These are phyloP conservation scores for Lacerta viridis DNA, from an alignment of 2,797 vertebrate genomes.

Conservation along the genomic window DNA sequence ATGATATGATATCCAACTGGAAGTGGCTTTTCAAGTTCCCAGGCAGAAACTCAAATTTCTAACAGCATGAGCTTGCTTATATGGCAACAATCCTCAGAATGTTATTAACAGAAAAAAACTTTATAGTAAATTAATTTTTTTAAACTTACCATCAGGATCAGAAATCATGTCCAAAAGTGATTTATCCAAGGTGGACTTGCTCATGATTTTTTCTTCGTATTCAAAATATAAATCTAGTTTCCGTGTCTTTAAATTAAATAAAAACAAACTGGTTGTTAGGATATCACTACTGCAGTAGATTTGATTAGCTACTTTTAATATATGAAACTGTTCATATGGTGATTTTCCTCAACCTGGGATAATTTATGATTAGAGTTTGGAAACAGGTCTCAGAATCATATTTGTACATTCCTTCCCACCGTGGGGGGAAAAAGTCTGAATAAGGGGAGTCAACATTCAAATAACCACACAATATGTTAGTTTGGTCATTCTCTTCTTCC, in stretches of 20 bases:
- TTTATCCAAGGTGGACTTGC: constrained; percentile 96
- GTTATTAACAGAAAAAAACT: constrained; percentile 20
- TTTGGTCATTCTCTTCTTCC: no score
- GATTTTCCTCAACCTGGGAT: background rate
- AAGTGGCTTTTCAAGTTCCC: background rate
- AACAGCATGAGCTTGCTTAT: background rate
- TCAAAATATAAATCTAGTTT: constrained; percentile 98
- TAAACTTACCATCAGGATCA: constrained; percentile 93
- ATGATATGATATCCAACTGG: background rate
- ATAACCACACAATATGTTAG: no score
- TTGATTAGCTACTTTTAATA: background rate
- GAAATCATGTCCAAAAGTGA: constrained; percentile 97
- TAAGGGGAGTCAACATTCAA: no score
- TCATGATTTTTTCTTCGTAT: constrained; percentile 98
- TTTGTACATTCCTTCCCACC: background rate
- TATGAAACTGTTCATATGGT: background rate
- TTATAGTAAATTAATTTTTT: constrained; percentile 58
- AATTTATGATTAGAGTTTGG: background rate
- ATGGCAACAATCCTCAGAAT: background rate
- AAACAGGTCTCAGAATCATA: background rate
- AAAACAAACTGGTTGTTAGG: constrained; percentile 51
- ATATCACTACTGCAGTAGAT: background rate
- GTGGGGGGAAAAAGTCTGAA: background rate
- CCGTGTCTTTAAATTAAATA: constrained; percentile 85
- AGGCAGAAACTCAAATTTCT: background rate